These are phyloP conservation scores for Contarinia nasturtii DNA, from an alignment of 1,140 invertebrate species.

Conservation along the genomic window DNA sequence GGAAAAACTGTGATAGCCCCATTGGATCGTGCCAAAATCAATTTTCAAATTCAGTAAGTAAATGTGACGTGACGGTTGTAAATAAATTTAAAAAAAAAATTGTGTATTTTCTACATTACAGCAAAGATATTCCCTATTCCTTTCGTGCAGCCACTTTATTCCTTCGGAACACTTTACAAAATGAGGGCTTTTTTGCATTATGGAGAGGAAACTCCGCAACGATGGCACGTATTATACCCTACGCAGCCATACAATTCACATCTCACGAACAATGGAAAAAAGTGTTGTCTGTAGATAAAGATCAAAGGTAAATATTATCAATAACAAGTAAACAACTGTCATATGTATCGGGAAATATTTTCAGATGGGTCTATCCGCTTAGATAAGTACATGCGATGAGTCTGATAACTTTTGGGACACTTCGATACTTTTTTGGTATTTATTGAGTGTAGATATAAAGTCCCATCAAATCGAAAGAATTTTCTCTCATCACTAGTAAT, in stretches of 20 bases:
- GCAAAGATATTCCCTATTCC: slow-evolving; percentile 53
- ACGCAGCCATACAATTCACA: slow-evolving; percentile 93
- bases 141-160: slow-evolving; percentile 59
- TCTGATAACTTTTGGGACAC: too few species aligned
- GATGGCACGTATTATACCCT: slow-evolving; percentile 90
- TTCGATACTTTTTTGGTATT: too few species aligned
- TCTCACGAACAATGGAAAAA: slow-evolving; percentile 92
- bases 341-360: too few species aligned
- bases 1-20: slow-evolving; percentile 95
- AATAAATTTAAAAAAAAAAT: slow-evolving; percentile 1
- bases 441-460: neutral
- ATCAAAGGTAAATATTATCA: slow-evolving; percentile 24
- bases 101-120: slow-evolving; percentile 9
- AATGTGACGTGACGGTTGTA: neutral
- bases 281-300: slow-evolving; percentile 44
- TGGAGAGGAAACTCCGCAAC: slow-evolving; percentile 97
- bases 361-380: too few species aligned
- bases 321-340: too few species aligned
- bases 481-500: too few species aligned
- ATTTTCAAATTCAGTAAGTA: slow-evolving; percentile 72
- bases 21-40: slow-evolving; percentile 92
- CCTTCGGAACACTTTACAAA: slow-evolving; percentile 43
- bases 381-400: too few species aligned
- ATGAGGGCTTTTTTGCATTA: slow-evolving; percentile 61
- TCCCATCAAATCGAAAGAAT: neutral